Percentiles rank a stretch among this genome's conserved stretches.
Conservation (phyloP, 2,113 vertebrate genomes). For the Xenotilapia caudafasciata region DNA sequence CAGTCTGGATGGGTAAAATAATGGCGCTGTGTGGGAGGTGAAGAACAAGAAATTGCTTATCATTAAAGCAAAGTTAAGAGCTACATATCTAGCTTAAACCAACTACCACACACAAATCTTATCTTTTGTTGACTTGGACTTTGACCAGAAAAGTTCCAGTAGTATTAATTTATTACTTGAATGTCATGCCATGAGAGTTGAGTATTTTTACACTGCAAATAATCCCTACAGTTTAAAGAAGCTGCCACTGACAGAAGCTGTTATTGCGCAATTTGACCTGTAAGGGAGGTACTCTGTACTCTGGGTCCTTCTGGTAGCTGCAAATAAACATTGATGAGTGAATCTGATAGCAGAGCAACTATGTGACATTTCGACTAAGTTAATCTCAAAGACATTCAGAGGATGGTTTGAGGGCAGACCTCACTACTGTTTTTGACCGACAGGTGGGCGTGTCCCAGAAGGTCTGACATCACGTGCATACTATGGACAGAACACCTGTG, state of each 20-base stretch:
- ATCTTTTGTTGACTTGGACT: not conserved
- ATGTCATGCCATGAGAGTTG: fast-evolving
- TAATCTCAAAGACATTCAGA: not conserved
- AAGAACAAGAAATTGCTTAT: not conserved
- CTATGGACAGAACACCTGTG: not conserved
- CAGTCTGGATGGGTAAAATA: fast-evolving
- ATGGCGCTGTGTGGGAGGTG: fast-evolving
- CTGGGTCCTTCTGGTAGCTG: not conserved
- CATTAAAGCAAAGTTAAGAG: not conserved
- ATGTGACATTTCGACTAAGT: not conserved
- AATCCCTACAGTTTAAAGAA: not conserved
- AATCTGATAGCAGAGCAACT: not conserved
- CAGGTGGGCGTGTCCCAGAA: not conserved
- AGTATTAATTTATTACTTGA: not conserved
- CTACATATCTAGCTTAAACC: not conserved
- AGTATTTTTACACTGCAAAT: not conserved
- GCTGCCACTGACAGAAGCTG: not conserved
- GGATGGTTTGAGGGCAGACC: not conserved
- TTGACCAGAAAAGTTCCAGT: fast-evolving
- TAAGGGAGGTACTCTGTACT: not conserved
- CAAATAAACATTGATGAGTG: not conserved
- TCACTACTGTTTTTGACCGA: not conserved
- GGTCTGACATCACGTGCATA: not conserved
- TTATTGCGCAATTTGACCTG: fast-evolving
- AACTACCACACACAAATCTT: not conserved